phyloP scores from a whole-genome alignment of 2,113 vertebrate genomes.

The Dasyornis broadbenti region DNA sequence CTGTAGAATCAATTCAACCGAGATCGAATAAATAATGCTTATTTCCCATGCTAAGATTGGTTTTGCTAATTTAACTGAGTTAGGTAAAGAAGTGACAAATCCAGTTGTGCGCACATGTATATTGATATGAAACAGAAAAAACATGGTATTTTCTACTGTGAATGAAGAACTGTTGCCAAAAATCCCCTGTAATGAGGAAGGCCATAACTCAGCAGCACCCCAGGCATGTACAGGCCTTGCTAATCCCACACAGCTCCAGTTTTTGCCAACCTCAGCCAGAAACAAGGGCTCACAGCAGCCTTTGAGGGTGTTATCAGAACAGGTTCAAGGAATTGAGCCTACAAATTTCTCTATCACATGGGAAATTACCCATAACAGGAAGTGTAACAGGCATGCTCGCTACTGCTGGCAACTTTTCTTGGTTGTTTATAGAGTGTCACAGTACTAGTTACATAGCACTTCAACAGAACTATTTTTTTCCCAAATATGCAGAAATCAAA shows the following conservation, averaged over 20 bases:
- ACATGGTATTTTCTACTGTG: neutral
- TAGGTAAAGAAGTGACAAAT: neutral
- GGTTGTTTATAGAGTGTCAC: neutral
- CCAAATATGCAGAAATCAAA: neutral
- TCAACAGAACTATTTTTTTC: neutral
- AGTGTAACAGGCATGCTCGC: neutral
- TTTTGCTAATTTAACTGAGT: neutral
- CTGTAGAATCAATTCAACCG: neutral
- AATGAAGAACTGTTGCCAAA: neutral
- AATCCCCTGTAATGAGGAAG: neutral
- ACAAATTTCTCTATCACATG: neutral
- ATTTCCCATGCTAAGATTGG: neutral
- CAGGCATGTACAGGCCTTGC: neutral
- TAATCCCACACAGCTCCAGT: neutral
- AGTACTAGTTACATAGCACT: accelerated
- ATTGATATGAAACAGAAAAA: neutral
- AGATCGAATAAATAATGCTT: neutral
- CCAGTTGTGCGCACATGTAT: neutral
- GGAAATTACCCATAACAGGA: neutral
- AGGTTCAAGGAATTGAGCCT: neutral
- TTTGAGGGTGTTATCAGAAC: neutral
- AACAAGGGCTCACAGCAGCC: neutral
- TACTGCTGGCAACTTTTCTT: neutral
- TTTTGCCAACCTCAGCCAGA: neutral
- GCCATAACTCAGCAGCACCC: neutral